phyloP scores from a whole-genome alignment of 2,797 vertebrate species.

The Emydoidea blandingii region DNA sequence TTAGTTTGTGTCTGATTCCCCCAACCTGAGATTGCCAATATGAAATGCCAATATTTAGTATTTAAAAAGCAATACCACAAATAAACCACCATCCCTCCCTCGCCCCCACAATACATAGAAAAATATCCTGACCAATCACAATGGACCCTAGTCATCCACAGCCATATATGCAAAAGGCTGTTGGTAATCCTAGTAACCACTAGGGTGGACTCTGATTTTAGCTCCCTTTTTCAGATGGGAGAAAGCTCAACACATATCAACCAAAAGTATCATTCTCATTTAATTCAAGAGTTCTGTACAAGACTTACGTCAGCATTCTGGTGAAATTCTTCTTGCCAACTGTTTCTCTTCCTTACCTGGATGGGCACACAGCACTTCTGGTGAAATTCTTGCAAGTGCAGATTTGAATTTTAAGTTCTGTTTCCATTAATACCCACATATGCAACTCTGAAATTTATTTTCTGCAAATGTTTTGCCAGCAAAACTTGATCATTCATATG shows the following conservation, averaged over 20 bases:
- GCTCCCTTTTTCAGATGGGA: neutral
- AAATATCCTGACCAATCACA: neutral
- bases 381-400: neutral
- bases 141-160: neutral
- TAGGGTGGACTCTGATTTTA: conserved; percentile 16
- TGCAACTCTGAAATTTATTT: conserved; percentile 39
- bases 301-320: neutral
- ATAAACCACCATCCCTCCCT: neutral
- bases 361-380: neutral
- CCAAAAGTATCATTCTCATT: neutral
- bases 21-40: neutral
- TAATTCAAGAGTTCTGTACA: neutral
- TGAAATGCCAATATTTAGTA: neutral
- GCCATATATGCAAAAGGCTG: neutral
- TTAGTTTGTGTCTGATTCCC: neutral
- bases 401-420: neutral
- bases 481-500: conserved; percentile 24
- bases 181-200: neutral
- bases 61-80: neutral
- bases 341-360: conserved; percentile 23
- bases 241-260: neutral
- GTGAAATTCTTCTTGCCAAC: conserved; percentile 20
- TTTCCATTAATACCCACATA: neutral
- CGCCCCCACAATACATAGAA: neutral
- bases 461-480: neutral